Conservation (phyloP, 2,113 vertebrate genomes). For the Chascanopsetta lugubris region DNA sequence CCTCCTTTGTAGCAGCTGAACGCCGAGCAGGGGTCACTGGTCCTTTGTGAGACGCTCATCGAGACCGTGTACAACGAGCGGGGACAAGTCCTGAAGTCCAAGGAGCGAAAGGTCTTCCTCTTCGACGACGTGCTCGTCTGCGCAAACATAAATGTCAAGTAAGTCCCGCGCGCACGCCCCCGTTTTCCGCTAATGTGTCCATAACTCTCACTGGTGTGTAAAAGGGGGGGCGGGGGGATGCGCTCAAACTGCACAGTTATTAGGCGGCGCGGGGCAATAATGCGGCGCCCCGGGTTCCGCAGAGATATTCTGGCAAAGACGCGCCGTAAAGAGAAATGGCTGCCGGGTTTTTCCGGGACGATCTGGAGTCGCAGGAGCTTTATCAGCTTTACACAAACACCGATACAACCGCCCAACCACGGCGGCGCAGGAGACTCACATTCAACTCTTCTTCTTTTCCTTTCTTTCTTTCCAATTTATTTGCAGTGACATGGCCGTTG, state of each 20-base stretch:
- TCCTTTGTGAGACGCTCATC: constrained; percentile 92
- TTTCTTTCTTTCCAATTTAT: constrained; percentile 70
- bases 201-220: background rate
- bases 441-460: no score
- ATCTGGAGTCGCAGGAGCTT: constrained; percentile 71
- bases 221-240: constrained; percentile 15
- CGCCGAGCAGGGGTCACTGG: constrained; percentile 89
- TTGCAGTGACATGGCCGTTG: constrained; percentile 69
- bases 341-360: constrained; percentile 55
- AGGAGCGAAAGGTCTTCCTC: constrained; percentile 94
- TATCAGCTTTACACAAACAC: constrained; percentile 78
- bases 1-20: constrained; percentile 81
- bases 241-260: constrained; percentile 35
- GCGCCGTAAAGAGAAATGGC: constrained; percentile 64
- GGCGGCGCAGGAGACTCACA: no score
- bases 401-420: no score
- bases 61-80: constrained; percentile 94
- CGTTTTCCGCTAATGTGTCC: constrained; percentile 21
- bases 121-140: constrained; percentile 92
- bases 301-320: constrained; percentile 64
- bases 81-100: constrained; percentile 95
- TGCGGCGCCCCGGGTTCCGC: constrained; percentile 51
- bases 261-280: constrained; percentile 41
- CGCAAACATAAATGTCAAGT: constrained; percentile 97
- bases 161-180: constrained; percentile 63